Evolutionary conservation across 2,113 vertebrate genomes (phyloP).

Genomic region (Malurus cyaneus): DNA sequence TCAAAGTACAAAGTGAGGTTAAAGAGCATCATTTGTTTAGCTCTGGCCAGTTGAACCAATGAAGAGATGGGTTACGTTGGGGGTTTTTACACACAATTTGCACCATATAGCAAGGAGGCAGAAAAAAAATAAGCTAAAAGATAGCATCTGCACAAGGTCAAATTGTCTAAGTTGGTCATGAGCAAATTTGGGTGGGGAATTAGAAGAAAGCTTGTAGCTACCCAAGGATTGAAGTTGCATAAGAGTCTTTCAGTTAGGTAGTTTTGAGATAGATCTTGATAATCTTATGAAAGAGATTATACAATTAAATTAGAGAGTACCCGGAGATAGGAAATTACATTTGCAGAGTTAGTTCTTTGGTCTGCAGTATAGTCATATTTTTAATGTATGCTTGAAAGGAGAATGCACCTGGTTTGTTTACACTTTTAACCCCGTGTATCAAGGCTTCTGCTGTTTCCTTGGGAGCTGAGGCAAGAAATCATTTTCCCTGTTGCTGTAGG

Average conservation of each 20-base stretch:
- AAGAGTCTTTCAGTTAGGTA: slow-evolving; percentile 50
- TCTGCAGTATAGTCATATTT: not conserved
- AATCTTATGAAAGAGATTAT: slow-evolving; percentile 49
- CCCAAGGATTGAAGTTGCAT: slow-evolving; percentile 21
- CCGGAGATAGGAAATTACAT: slow-evolving; percentile 42
- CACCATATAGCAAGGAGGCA: not conserved
- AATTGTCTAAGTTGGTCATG: not conserved
- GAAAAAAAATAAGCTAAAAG: not conserved
- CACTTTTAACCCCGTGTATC: not conserved
- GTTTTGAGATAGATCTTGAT: slow-evolving; percentile 65
- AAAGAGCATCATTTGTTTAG: not conserved
- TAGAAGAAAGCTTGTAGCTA: slow-evolving; percentile 20
- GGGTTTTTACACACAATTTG: not conserved
- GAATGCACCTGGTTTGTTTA: not conserved
- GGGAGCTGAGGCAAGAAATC: not conserved
- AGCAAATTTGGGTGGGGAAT: slow-evolving; percentile 38
- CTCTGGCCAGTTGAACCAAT: not conserved
- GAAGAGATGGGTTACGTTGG: not conserved
- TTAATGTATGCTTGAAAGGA: not conserved
- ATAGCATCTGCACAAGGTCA: not conserved
- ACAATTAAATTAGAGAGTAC: slow-evolving; percentile 45
- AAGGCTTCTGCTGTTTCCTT: not conserved
- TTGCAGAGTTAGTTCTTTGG: slow-evolving; percentile 10
- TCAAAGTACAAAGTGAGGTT: not conserved
- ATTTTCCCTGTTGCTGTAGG: not conserved